These are phyloP conservation scores for Dryobota labecula DNA, from an alignment of 2,888 invertebrate species.

Conservation along the genomic window DNA sequence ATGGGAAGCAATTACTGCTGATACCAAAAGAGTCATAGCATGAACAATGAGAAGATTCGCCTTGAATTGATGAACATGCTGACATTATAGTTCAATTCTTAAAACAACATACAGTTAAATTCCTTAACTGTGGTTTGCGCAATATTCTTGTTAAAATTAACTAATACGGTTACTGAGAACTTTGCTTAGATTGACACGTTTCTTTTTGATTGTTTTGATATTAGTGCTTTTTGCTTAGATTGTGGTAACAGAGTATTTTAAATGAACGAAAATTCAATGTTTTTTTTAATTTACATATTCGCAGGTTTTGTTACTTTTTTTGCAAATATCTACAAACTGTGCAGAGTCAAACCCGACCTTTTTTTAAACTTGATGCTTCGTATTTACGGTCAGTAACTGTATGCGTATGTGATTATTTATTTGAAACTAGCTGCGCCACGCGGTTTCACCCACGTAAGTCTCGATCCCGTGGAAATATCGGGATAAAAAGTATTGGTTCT, in stretches of 20 bases:
- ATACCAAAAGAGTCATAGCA: constrained; percentile 15
- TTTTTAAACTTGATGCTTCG: not conserved
- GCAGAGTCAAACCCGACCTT: not conserved
- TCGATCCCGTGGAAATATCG: too few species aligned
- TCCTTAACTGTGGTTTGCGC: constrained; percentile 64
- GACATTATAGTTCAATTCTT: constrained; percentile 59
- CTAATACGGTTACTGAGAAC: constrained; percentile 66
- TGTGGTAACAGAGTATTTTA: not conserved
- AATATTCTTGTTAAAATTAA: constrained; percentile 67
- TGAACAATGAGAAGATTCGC: constrained; percentile 51
- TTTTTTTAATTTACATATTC: not conserved
- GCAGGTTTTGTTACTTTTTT: not conserved
- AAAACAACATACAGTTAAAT: constrained; percentile 65
- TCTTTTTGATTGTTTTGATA: constrained; percentile 61
- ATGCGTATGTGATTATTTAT: too few species aligned
- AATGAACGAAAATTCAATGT: not conserved
- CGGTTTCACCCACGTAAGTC: too few species aligned
- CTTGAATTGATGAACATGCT: constrained; percentile 41
- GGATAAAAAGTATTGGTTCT: too few species aligned
- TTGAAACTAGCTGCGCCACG: too few species aligned
- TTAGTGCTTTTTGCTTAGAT: constrained; percentile 12
- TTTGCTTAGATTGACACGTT: constrained; percentile 63
- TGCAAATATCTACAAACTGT: not conserved
- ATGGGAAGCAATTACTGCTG: constrained; percentile 40
- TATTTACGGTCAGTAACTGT: not conserved